Base-by-base conservation (phyloP, 2,113 vertebrate genomes). In the Pterocles gutturalis region DNA sequence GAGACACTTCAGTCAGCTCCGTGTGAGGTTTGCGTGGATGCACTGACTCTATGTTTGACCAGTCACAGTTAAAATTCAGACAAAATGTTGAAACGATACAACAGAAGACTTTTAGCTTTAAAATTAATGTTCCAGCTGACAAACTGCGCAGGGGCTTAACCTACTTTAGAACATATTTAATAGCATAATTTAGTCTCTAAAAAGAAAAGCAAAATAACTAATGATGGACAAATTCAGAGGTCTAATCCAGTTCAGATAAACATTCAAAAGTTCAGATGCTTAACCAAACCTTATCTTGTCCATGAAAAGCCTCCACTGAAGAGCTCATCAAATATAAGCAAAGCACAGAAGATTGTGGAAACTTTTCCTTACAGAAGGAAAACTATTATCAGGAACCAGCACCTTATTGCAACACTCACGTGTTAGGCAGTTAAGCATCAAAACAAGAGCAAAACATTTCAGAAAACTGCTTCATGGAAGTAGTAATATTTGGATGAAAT, bases 231-330 rank as follows among this genome's bases (percentile, higher is more conserved):
- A 97, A 96, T 81, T 91, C 54, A 87, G 86, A 89, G 96, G 88
- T 98, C 66, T 2, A 96, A 97, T 91, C 84, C 60, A 89, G 95
- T 95, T 97, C 90, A 92, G 67, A 97, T 92, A 97, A 97, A 94
- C 95, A 96, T 95, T 96, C 95, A 97, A 94, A 96, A 97, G 95
- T 94, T 97, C 93, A 97, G 67, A 97, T 96, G 90, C 84, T 95
- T 93, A 96, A 96, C 95, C 86, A 93, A 96, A 96, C 67, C 91
- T 97, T 97, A 97, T 97, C 95, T 97, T 97, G 96, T 97, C 97
- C 87, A 31, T 38, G 91, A 97, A 96, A 97, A 91, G 65, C 54
- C 76, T 78, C 75, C 69, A 79, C 75, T 7, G 17, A 93, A 95
- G 77, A 90, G 60, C 70, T 83, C 45, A 93, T 95, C 93, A 89